These are phyloP conservation scores for Chionodraco myersi DNA, from an alignment of 2,113 vertebrate species.

Conservation along the genomic window DNA sequence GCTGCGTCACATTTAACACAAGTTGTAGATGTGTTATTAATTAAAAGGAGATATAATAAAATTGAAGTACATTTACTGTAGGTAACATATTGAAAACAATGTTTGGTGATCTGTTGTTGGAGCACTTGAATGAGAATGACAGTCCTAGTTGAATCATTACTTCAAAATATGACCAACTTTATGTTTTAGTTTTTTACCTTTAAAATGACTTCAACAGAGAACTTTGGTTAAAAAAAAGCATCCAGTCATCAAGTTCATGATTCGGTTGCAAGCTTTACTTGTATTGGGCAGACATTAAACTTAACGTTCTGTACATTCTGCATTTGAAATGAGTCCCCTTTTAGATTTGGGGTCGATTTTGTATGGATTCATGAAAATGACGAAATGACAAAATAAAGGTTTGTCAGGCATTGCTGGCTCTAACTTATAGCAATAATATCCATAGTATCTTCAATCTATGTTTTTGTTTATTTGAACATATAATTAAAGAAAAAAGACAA, in stretches of 20 bases:
- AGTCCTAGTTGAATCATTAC: neutral
- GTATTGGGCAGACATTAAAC: neutral
- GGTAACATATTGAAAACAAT: too few relatives aligned
- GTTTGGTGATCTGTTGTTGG: too few relatives aligned
- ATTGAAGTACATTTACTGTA: too few relatives aligned
- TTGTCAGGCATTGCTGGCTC: neutral
- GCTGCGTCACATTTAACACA: neutral
- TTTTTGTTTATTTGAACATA: neutral
- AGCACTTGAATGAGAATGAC: neutral
- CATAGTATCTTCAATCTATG: neutral
- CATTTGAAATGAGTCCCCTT: neutral
- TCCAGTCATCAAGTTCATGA: neutral
- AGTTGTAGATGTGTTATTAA: neutral
- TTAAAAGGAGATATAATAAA: neutral
- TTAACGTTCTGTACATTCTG: neutral
- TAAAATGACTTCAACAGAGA: neutral
- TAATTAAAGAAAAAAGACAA: neutral
- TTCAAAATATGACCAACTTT: slow-evolving; percentile 12
- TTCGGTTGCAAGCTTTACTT: neutral
- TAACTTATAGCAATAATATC: neutral
- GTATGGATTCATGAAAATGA: neutral
- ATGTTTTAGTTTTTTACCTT: too few relatives aligned
- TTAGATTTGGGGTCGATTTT: neutral
- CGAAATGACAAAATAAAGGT: too few relatives aligned
- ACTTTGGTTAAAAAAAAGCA: neutral